phyloP scores from a whole-genome alignment of 2,113 vertebrate genomes.

The Tachysurus vachellii region DNA sequence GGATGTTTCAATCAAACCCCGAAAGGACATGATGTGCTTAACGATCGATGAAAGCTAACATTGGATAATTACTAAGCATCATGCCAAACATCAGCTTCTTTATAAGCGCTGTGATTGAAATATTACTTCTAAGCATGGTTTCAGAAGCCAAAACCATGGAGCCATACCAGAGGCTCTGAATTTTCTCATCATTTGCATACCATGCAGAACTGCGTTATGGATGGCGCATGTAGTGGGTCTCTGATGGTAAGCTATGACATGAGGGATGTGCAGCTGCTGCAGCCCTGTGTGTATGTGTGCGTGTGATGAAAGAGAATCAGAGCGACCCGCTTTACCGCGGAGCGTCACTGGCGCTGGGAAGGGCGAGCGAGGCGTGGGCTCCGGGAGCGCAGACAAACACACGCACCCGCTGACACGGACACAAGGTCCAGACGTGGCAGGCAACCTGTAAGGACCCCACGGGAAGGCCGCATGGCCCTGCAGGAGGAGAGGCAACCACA shows the following conservation, averaged over 20 bases:
- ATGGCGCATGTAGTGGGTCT: constrained; percentile 27
- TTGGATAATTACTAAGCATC: neutral
- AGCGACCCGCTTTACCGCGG: constrained; percentile 71
- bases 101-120: neutral
- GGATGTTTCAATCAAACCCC: constrained; percentile 32
- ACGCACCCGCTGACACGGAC: constrained; percentile 73
- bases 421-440: constrained; percentile 77
- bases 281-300: constrained; percentile 26
- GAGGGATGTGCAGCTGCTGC: constrained; percentile 52
- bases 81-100: neutral
- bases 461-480: constrained; percentile 75
- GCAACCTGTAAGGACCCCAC: constrained; percentile 74
- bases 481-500: constrained; percentile 71
- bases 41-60: neutral
- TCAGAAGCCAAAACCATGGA: constrained; percentile 60
- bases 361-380: constrained; percentile 67
- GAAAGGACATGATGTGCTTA: neutral
- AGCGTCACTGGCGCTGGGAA: constrained; percentile 73
- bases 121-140: neutral
- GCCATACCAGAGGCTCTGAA: constrained; percentile 43
- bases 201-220: constrained; percentile 65
- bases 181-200: constrained; percentile 42
- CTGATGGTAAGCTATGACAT: constrained; percentile 21
- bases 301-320: constrained; percentile 35
- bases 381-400: constrained; percentile 75